These are phyloP conservation scores for Drosophila sproati DNA, from an alignment of 1,140 invertebrate species.

Conservation along the genomic window DNA sequence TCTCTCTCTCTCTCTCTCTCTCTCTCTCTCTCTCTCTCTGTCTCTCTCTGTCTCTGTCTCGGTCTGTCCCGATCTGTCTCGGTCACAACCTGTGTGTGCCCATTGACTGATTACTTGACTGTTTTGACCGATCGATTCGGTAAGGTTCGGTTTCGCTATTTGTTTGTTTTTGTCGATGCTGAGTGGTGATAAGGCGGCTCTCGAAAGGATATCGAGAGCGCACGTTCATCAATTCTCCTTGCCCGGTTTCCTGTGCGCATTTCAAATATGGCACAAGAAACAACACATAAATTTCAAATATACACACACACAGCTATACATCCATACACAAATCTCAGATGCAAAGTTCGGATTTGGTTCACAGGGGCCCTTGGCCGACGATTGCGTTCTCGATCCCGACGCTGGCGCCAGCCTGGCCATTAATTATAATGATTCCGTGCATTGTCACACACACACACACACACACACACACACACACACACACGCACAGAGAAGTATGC, in stretches of 20 bases:
- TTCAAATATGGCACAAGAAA: constrained; percentile 44
- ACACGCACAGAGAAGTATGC: neutral
- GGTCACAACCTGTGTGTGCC: constrained; percentile 42
- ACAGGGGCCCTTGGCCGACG: constrained; percentile 26
- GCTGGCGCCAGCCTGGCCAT: constrained; percentile 76
- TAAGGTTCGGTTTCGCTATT: constrained; percentile 3
- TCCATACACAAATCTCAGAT: constrained; percentile 34
- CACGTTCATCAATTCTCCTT: constrained; percentile 45
- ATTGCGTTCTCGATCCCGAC: constrained; percentile 16
- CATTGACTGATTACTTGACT: constrained; percentile 72
- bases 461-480: constrained; percentile 25
- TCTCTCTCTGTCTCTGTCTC: neutral
- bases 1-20: neutral
- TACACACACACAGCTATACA: neutral
- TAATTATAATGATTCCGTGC: constrained; percentile 69
- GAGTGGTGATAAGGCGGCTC: constrained; percentile 53
- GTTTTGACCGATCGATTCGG: constrained; percentile 64
- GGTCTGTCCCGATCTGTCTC: too few relatives aligned
- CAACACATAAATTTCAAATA: constrained; percentile 2
- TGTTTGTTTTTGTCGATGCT: constrained; percentile 50
- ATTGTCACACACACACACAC: constrained; percentile 57
- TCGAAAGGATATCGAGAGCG: constrained; percentile 45
- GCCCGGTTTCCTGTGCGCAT: constrained; percentile 39
- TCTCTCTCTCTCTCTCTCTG: neutral
- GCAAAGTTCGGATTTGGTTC: constrained; percentile 53